Evolutionary conservation across 2,797 vertebrate species (phyloP), one percentile per base, ranked within the genome.

Genomic region (Lepus townsendii): DNA sequence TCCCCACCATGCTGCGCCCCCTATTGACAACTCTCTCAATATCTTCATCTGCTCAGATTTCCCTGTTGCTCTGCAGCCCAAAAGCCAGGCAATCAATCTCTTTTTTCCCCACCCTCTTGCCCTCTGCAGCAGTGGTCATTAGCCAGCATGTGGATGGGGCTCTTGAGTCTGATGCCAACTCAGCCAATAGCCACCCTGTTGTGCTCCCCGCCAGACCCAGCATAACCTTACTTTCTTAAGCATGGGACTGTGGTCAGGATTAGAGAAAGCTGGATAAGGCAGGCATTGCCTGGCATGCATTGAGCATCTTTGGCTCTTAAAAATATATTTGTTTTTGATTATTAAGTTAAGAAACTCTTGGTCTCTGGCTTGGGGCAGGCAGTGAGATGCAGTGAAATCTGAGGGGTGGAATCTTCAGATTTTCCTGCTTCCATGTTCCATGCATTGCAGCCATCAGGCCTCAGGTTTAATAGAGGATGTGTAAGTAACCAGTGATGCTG

Each of bases 341-440:
- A 14, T 4, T n/a, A 76, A 42, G 26, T 47, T 24, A 93, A 75
- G 85, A 54, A 69, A 12, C 22, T 86, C 52, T 90, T 84, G 17
- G 14, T 69, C 26, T 95, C 90, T 93, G 35, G 71, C 27, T 78
- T 88, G 38, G 88, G 60, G 62, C 66, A 85, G 47, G 32, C 91
- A 27, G 17, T 79, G 54, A 85, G 16, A 66, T 63, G 75, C 92
- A 68, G 16, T 62, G 20, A 82, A 86, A 73, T 52, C 32, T 60
- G 65, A 92, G 17, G 17, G 63, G 1, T 78, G 73, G 20, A 32
- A 66, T 73, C 30, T 50, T 73, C 35, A 85, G 30, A 71, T 10
- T 32, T 93, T 91, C 65, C 68, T 82, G 88, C n/a, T 10, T 27
- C 24, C 38, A 38, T 42, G 27, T 60, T 93, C 38, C 68, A 5